Conservation (phyloP, 2,113 vertebrate species). For the Proteles cristata region DNA sequence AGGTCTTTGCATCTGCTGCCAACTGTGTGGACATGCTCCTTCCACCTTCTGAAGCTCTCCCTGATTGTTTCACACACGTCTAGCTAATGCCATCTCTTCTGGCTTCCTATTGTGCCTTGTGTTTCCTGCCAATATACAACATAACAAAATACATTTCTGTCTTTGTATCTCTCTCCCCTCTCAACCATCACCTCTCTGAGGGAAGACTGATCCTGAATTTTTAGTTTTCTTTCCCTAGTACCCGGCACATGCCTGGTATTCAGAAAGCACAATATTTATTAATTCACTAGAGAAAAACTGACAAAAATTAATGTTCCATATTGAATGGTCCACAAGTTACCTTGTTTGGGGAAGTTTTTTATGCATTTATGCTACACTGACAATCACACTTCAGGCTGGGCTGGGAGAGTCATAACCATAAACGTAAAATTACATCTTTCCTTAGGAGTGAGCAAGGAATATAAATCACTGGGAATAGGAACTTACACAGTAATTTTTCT, state of each 20-base stretch:
- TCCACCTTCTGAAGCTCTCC: background rate
- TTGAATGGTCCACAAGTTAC: background rate
- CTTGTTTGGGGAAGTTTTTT: constrained; percentile 1
- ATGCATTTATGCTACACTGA: constrained; percentile 26
- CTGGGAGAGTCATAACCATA: constrained; percentile 62
- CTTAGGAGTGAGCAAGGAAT: constrained; percentile 53
- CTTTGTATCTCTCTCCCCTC: background rate
- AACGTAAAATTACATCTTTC: constrained; percentile 70
- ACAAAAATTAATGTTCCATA: constrained; percentile 37
- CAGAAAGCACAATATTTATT: constrained; percentile 1
- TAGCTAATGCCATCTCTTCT: background rate
- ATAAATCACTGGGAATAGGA: constrained; percentile 47
- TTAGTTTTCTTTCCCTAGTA: background rate
- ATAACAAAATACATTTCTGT: background rate
- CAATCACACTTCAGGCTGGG: constrained; percentile 20
- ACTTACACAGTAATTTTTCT: constrained; percentile 30
- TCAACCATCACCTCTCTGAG: background rate
- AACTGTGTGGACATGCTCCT: background rate
- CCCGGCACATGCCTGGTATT: background rate
- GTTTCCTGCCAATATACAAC: background rate
- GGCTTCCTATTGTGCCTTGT: background rate
- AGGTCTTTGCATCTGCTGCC: background rate
- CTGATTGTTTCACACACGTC: background rate
- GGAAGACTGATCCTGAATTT: background rate
- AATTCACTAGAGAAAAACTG: constrained; percentile 25